Evolutionary conservation across 2,797 vertebrate species (phyloP).

Genomic region (Botia almorhae): DNA sequence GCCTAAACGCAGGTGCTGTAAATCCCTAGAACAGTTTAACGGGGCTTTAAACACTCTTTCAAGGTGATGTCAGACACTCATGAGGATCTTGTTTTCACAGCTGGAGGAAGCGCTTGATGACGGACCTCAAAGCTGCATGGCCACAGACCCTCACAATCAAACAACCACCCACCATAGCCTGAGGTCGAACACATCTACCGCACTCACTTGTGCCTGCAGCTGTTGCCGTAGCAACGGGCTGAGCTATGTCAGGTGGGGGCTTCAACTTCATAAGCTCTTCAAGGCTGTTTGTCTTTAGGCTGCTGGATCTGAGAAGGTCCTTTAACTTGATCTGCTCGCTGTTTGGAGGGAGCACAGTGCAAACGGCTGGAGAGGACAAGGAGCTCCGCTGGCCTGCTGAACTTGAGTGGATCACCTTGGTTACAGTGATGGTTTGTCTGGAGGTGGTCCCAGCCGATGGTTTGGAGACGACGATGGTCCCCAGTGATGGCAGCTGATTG

Average conservation of each 20-base stretch:
- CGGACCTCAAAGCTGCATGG: slow-evolving; percentile 16
- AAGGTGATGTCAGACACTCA: not conserved
- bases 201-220: slow-evolving; percentile 81
- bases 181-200: not conserved
- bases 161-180: not conserved
- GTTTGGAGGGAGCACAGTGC: slow-evolving; percentile 83
- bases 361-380: slow-evolving; percentile 78
- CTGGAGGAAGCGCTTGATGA: slow-evolving; percentile 16
- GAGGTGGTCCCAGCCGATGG: slow-evolving; percentile 86
- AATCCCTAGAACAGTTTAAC: not conserved
- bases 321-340: slow-evolving; percentile 95
- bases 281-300: slow-evolving; percentile 80
- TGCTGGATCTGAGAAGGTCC: slow-evolving; percentile 82
- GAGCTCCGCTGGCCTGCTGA: slow-evolving; percentile 84
- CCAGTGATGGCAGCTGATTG: slow-evolving; percentile 95
- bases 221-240: slow-evolving; percentile 95
- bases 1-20: not conserved
- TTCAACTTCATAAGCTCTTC: slow-evolving; percentile 98
- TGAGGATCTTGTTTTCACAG: slow-evolving; percentile 3
- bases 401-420: slow-evolving; percentile 92
- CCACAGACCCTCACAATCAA: slow-evolving; percentile 23
- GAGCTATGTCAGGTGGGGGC: slow-evolving; percentile 93
- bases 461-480: slow-evolving; percentile 90
- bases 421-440: slow-evolving; percentile 94
- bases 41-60: not conserved